Percentiles rank a stretch among this genome's conserved stretches.
Evolutionary conservation across 2,888 invertebrate genomes (phyloP).

Genomic region (Patella depressa): DNA sequence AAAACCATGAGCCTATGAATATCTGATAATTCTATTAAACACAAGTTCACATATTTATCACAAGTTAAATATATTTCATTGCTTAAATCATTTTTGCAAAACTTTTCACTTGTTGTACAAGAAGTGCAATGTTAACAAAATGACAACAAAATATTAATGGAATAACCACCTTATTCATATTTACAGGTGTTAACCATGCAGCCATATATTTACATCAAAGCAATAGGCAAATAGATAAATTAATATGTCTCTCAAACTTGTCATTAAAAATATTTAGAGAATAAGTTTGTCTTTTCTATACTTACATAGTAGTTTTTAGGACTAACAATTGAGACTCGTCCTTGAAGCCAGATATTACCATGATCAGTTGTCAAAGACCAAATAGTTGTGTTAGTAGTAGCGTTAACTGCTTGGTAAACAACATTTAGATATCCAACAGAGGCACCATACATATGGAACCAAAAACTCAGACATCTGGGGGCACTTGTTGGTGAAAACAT

Average conservation of each 20-base stretch:
- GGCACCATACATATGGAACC: constrained; percentile 62
- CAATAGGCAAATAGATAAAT: too few species aligned
- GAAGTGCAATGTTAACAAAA: too few species aligned
- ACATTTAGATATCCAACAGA: constrained; percentile 52
- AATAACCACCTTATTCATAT: too few species aligned
- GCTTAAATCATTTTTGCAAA: too few species aligned
- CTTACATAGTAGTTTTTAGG: constrained; percentile 52
- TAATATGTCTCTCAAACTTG: too few species aligned
- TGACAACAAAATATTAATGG: too few species aligned
- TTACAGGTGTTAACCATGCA: too few species aligned
- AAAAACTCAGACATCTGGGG: constrained; percentile 60
- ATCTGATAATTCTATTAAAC: not conserved
- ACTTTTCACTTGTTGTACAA: too few species aligned
- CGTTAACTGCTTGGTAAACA: constrained; percentile 36
- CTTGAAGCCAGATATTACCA: constrained; percentile 50
- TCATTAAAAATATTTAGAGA: too few species aligned
- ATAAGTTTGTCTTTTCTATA: not conserved
- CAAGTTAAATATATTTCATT: too few species aligned
- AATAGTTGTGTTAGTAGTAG: constrained; percentile 36
- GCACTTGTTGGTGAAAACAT: constrained; percentile 41
- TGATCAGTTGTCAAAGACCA: constrained; percentile 53
- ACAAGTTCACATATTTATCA: too few species aligned
- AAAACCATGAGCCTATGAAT: not conserved
- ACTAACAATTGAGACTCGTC: constrained; percentile 45
- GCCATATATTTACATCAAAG: too few species aligned